Base-by-base conservation (phyloP, 1,140 invertebrate species). In the Drosophila kohkoa region DNA sequence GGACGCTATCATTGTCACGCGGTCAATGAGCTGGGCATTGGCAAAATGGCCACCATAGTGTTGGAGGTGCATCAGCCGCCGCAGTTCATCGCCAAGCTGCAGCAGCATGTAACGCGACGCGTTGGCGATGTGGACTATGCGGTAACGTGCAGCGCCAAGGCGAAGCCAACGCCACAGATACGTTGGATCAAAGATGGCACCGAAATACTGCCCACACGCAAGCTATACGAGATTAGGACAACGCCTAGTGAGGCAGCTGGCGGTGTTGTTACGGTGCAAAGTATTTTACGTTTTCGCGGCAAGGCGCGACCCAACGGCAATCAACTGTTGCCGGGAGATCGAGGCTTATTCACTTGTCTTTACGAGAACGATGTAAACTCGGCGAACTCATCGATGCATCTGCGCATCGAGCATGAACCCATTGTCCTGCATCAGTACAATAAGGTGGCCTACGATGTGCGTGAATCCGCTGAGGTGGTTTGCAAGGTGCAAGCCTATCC, bases 401-500 rank as follows among this genome's bases (percentile, higher is more conserved):
- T 98, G 20, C 95, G 97, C 85, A 97, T 98, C 83, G 97, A 98
- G 94, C 97, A 98, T 93, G 95, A 96, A 90, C 97, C 97, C 0
- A 97, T 98, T 73, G 94, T 96, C 4, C 93, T 97, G 2, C 96
- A 97, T 90, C 95, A 96, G 68, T 96, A 97, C 82, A 97, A 96
- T 59, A 97, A 98, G 92, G 97, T 98, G 0, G 98, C 98, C 7
- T 98, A 96, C 82, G 97, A 98, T 92, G 74, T 97, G 1, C 93
- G 94, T 13, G 97, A 98, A 87, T 96, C 95, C 0, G 97, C 97
- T 0, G 95, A 97, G 87, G 96, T 99, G 4, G 94, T 96, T 3
- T 99, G 98, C 91, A 95, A 96, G 81, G 97, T 98, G 2, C 97
- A 98, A 89, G 97, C 98, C 0, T 98, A 97, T 93, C 98, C 98